These are phyloP conservation scores for Catharus bicknelli DNA, from an alignment of 2,113 vertebrate species.

Conservation along the genomic window DNA sequence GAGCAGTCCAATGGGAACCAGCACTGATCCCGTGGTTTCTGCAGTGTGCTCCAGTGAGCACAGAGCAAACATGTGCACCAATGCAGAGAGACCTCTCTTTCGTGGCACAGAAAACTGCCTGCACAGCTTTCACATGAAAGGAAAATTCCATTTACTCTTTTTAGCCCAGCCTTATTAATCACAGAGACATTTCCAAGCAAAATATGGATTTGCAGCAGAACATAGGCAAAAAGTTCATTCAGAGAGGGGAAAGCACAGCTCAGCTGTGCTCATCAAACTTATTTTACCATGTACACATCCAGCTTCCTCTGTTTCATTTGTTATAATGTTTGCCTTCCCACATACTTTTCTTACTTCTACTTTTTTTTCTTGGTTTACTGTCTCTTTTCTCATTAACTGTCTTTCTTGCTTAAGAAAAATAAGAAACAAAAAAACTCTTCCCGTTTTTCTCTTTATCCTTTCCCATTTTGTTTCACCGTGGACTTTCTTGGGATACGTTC, in stretches of 20 bases:
- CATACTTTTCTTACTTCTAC: background rate
- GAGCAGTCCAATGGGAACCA: background rate
- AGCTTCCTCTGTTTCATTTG: constrained; percentile 6
- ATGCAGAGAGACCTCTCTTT: background rate
- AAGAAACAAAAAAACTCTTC: background rate
- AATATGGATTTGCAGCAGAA: background rate
- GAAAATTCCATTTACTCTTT: constrained; percentile 10
- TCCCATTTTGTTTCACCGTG: background rate
- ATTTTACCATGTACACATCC: background rate
- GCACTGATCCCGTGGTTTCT: background rate
- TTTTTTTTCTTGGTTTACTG: background rate
- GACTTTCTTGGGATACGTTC: background rate
- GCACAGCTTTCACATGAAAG: background rate
- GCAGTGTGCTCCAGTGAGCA: accelerated
- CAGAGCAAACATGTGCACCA: background rate
- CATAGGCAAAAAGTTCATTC: background rate
- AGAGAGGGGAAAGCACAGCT: background rate
- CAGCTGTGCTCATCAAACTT: background rate
- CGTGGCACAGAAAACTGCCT: background rate
- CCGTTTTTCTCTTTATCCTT: background rate
- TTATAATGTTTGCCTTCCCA: constrained; percentile 1
- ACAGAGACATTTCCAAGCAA: constrained; percentile 7
- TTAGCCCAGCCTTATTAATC: background rate
- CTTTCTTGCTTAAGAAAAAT: constrained; percentile 21
- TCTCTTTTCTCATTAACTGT: background rate